Evolutionary conservation across 1,140 invertebrate genomes (phyloP), one percentile per base, ranked within the genome.

Genomic region (Branchinecta lindahli): DNA sequence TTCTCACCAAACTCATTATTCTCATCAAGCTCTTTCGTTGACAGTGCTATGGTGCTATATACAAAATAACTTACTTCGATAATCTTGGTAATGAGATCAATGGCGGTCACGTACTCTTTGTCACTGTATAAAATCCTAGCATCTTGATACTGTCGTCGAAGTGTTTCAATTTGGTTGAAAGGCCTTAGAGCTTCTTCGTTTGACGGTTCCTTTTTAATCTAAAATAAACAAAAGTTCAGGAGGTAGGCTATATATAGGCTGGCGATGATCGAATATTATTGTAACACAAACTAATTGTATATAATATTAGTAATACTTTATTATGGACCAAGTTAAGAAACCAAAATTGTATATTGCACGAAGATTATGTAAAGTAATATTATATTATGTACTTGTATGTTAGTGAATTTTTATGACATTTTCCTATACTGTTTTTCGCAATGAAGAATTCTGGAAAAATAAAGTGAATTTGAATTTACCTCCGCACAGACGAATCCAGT

Each of bases 151-250:
- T 87, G 84, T 73, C 88, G 84, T 71, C 82, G 82, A 65, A 87
- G 80, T 69, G 85, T 83, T 66, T 84, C 81, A 74, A 93, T 83
- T 73, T 82, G 81, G 44, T 83, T 76, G 74, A 89, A 85, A 68
- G 86, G 80, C 66, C 83, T 80, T 20, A 83, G 77, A 1, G 90
- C 91, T 75, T 95, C 88, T 12, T 81, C 81, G 80, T 96, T 90
- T 72, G 86, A 77, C 6, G 89, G 87, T 73, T 96, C 92, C 44
- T 80, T 76, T 68, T 83, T 76, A 52, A 90, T 80, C 89, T 92
- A 75, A n/a, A 82, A 80, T 67, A 73, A 72, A 73, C 72, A 67
- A 70, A 74, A 12, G 71, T 33, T 15, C 68, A 33, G 1, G 33
- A 33, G 33, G 33, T 61, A 72, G 61, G 20, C 33, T 10, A 67